Percentiles rank a stretch among this genome's conserved stretches.
Conservation (phyloP, 2,888 invertebrate genomes). For the Chaitophorus viminalis region DNA sequence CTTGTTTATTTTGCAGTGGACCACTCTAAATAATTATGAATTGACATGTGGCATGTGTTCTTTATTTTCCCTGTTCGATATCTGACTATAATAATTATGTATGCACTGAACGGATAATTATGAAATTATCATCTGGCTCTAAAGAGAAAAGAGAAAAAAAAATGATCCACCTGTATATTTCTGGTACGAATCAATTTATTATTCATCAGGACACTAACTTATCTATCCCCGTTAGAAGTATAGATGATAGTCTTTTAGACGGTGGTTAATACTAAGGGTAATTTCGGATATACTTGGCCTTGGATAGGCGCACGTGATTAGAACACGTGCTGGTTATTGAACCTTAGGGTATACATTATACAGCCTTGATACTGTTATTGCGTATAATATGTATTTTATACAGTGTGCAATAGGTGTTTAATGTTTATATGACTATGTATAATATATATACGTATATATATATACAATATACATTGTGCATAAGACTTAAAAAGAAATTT, state of each 20-base stretch:
- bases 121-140: slow-evolving; percentile 34
- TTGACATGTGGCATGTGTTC: background rate
- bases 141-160: background rate
- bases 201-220: slow-evolving; percentile 24
- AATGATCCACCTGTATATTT: slow-evolving; percentile 30
- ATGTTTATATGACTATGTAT: too few relatives aligned
- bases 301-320: slow-evolving; percentile 31
- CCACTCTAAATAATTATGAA: background rate
- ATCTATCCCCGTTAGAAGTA: slow-evolving; percentile 1
- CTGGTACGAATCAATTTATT: slow-evolving; percentile 41
- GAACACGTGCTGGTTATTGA: slow-evolving; percentile 59
- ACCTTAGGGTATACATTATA: slow-evolving; percentile 51
- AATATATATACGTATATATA: background rate
- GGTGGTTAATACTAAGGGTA: slow-evolving; percentile 38
- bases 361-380: slow-evolving; percentile 52
- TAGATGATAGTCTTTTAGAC: background rate
- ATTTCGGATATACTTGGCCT: slow-evolving; percentile 48
- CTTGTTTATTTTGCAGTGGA: background rate
- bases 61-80: background rate
- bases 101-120: background rate
- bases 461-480: slow-evolving; percentile 1
- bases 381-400: background rate
- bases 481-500: slow-evolving; percentile 55
- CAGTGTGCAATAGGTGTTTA: background rate
- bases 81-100: background rate